phyloP scores from a whole-genome alignment of 2,113 vertebrate species.

The Aspidoscelis tigris region DNA sequence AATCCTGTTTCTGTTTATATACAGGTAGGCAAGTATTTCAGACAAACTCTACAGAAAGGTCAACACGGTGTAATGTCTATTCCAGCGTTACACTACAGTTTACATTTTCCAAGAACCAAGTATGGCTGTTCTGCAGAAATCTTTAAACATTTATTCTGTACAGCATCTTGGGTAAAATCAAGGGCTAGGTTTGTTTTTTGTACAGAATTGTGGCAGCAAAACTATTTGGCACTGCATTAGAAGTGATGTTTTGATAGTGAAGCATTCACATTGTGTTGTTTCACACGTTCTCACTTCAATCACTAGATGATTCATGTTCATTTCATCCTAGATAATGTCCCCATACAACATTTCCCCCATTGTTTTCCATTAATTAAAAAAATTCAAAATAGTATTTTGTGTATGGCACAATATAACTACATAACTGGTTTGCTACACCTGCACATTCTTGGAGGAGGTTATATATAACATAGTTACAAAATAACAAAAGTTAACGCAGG shows the following conservation, averaged over 20 bases:
- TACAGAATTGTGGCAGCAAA: background rate
- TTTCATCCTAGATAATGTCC: background rate
- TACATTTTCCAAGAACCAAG: background rate
- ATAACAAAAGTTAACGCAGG: background rate
- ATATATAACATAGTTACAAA: background rate
- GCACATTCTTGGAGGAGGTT: background rate
- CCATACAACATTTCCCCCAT: background rate
- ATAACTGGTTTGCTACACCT: background rate
- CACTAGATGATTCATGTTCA: background rate
- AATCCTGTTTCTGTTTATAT: background rate
- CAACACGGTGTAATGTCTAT: background rate
- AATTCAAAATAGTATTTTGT: background rate
- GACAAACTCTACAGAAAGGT: background rate
- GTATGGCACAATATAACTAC: background rate
- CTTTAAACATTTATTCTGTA: background rate
- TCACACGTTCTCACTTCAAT: background rate
- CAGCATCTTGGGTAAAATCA: background rate
- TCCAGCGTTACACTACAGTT: background rate
- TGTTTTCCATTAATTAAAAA: background rate
- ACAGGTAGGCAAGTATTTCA: background rate
- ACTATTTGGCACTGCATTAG: background rate
- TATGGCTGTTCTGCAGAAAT: background rate
- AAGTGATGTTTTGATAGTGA: background rate
- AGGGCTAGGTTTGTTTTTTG: background rate
- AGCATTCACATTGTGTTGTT: background rate